These are phyloP conservation scores for Epinephelus coioides DNA, from an alignment of 2,797 vertebrate species.

Conservation along the genomic window DNA sequence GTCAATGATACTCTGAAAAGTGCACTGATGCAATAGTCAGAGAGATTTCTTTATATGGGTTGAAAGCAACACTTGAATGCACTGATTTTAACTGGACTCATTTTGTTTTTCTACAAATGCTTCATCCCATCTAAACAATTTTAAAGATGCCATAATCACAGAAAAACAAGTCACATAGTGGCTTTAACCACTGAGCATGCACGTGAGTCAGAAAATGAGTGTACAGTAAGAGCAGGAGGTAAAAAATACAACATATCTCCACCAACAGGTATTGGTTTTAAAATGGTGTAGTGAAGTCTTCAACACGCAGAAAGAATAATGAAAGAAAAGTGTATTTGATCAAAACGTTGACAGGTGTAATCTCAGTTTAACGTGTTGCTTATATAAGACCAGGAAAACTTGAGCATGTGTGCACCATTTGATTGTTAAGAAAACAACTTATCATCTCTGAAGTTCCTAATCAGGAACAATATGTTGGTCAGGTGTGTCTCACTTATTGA, in stretches of 20 bases:
- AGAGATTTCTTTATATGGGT: neutral
- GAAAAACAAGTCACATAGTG: neutral
- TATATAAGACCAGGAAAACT: too few species aligned
- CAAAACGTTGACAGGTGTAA: neutral
- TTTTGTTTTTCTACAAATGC: neutral
- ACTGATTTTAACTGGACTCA: neutral
- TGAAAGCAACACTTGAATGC: neutral
- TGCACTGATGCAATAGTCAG: neutral
- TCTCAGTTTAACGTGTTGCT: too few species aligned
- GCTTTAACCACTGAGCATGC: neutral
- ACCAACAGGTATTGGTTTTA: neutral
- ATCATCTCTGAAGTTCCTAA: too few species aligned
- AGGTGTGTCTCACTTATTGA: neutral
- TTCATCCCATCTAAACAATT: neutral
- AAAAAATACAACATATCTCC: neutral
- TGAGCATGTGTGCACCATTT: too few species aligned
- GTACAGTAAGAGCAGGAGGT: too few species aligned
- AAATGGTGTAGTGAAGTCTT: too few species aligned
- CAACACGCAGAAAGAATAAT: neutral
- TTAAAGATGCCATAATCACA: neutral
- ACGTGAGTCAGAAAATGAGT: neutral
- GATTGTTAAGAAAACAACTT: too few species aligned
- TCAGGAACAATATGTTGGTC: too few species aligned
- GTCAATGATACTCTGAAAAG: slow-evolving; percentile 32
- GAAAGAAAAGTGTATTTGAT: neutral